phyloP scores from a whole-genome alignment of 1,140 invertebrate species.

The Laupala kohalensis region DNA sequence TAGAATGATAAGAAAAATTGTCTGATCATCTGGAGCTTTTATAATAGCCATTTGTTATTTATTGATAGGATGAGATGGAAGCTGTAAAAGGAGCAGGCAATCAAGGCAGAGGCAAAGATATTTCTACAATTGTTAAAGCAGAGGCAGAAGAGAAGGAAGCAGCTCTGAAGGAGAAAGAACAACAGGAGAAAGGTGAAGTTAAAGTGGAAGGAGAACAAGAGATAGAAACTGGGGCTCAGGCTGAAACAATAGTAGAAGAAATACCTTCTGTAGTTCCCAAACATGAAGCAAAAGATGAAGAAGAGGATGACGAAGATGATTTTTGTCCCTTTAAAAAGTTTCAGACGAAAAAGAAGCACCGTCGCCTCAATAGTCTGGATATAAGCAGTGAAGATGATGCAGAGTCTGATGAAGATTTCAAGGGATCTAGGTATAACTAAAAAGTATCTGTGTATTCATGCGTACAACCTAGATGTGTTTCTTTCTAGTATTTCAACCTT shows the following conservation, averaged over 20 bases:
- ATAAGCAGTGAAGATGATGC: slow-evolving; percentile 67
- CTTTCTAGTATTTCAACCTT: background rate
- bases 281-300: slow-evolving; percentile 20
- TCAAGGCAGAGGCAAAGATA: slow-evolving; percentile 75
- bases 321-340: slow-evolving; percentile 19
- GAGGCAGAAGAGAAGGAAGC: slow-evolving; percentile 51
- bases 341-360: slow-evolving; percentile 44
- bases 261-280: slow-evolving; percentile 23
- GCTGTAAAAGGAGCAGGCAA: slow-evolving; percentile 60
- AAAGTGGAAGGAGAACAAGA: slow-evolving; percentile 28
- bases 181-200: slow-evolving; percentile 18
- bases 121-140: slow-evolving; percentile 73
- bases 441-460: background rate
- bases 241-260: slow-evolving; percentile 28
- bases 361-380: slow-evolving; percentile 68
- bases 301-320: slow-evolving; percentile 18
- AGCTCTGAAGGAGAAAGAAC: slow-evolving; percentile 20
- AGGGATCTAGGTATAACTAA: slow-evolving; percentile 38
- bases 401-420: slow-evolving; percentile 74
- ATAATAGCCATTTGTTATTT: no score
- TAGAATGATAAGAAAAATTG: no score
- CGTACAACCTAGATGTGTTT: background rate
- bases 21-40: no score
- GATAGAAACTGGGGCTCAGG: slow-evolving; percentile 34
- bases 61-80: slow-evolving; percentile 50